Percentiles rank a stretch among this genome's conserved stretches.
phyloP scores from a whole-genome alignment of 2,888 invertebrate genomes.

The Dinocampus coccinellae region DNA sequence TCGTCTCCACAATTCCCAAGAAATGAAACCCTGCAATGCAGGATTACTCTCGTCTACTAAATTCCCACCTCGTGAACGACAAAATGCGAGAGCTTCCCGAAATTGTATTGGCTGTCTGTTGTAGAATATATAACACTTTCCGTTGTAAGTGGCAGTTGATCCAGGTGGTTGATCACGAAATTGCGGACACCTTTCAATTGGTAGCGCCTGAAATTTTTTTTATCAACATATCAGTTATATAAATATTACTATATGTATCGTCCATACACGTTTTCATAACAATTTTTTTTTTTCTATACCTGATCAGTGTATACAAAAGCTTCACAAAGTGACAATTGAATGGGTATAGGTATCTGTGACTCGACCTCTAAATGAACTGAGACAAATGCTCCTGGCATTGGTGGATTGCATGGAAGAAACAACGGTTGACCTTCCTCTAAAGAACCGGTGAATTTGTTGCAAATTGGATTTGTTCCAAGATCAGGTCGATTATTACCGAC shows the following conservation, averaged over 20 bases:
- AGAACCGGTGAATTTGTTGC: conserved; percentile 89
- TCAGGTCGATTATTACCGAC: conserved; percentile 95
- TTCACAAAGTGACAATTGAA: conserved; percentile 90
- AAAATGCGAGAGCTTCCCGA: conserved; percentile 84
- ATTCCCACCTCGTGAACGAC: conserved; percentile 85
- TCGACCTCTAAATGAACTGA: conserved; percentile 89
- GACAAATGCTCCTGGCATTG: conserved; percentile 95
- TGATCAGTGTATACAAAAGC: conserved; percentile 95
- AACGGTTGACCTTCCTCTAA: conserved; percentile 91
- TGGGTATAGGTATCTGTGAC: conserved; percentile 76
- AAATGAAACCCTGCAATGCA: conserved; percentile 92
- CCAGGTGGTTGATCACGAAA: conserved; percentile 94
- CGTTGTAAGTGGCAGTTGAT: conserved; percentile 92
- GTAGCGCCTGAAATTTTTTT: conserved; percentile 75
- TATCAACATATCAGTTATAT: background rate
- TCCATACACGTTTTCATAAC: too few relatives aligned
- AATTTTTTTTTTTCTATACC: conserved; percentile 56
- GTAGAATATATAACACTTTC: conserved; percentile 95
- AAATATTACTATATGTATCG: background rate
- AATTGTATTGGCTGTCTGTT: conserved; percentile 87
- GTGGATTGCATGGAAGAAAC: conserved; percentile 93
- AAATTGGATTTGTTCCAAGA: conserved; percentile 90
- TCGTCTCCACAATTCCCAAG: conserved; percentile 93
- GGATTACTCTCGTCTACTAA: conserved; percentile 94
- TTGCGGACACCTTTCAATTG: conserved; percentile 92